Percentiles rank a stretch among this genome's conserved stretches.
Evolutionary conservation across 1,140 invertebrate species (phyloP).

Genomic region (Listronotus bonariensis): DNA sequence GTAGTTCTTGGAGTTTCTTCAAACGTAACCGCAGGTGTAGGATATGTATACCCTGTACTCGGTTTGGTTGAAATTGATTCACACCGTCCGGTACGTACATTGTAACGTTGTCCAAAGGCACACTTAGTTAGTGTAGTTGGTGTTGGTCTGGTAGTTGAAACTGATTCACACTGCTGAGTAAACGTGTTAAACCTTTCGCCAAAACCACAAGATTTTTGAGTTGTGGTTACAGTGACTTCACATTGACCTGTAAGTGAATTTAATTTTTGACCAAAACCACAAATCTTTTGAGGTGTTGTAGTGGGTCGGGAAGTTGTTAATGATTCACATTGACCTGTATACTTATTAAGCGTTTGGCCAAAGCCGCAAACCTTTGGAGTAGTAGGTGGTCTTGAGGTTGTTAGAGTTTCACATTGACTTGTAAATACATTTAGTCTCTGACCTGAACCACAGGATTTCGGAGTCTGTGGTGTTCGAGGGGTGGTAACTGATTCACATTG

Average conservation of each 20-base stretch:
- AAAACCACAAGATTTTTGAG: slow-evolving; percentile 10
- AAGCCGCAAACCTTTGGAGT: background rate
- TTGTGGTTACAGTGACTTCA: slow-evolving; percentile 6
- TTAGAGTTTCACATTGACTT: slow-evolving; percentile 14
- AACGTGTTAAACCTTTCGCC: background rate
- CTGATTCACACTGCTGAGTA: slow-evolving; percentile 8
- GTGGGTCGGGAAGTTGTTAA: slow-evolving; percentile 9
- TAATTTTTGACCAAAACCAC: slow-evolving; percentile 15
- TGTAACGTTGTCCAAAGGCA: slow-evolving; percentile 11
- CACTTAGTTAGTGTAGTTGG: background rate
- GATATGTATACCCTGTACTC: slow-evolving; percentile 9
- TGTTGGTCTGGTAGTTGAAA: background rate
- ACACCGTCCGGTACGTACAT: slow-evolving; percentile 3
- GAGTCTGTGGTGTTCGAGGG: background rate
- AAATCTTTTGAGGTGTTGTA: background rate
- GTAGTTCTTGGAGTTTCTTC: slow-evolving; percentile 14
- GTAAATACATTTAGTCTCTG: slow-evolving; percentile 6
- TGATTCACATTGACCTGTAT: slow-evolving; percentile 22
- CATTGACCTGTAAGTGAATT: slow-evolving; percentile 13
- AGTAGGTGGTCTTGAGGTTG: slow-evolving; percentile 9
- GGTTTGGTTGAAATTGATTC: slow-evolving; percentile 2
- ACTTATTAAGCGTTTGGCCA: slow-evolving; percentile 11
- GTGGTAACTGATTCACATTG: slow-evolving; percentile 12
- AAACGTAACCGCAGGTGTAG: slow-evolving; percentile 19
- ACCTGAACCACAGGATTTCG: slow-evolving; percentile 9